Evolutionary conservation across 2,113 vertebrate genomes (phyloP).

Genomic region (Xerus inauris): DNA sequence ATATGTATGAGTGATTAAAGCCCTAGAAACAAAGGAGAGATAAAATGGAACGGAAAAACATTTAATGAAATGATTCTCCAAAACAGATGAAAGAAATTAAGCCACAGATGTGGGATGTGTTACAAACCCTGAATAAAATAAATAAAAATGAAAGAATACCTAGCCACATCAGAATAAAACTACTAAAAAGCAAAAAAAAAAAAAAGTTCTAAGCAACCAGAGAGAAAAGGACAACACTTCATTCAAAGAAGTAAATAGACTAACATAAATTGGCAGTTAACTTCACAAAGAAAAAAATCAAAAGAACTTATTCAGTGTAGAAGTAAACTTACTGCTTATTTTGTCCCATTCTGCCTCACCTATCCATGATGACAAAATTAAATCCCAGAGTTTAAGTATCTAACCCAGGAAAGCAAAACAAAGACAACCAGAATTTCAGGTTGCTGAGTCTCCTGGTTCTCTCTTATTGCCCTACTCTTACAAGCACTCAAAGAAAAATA

Average conservation of each 20-base stretch:
- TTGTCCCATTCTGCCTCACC: neutral
- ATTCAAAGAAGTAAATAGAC: neutral
- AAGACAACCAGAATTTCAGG: neutral
- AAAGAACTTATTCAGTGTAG: neutral
- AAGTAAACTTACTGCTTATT: neutral
- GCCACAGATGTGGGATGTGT: neutral
- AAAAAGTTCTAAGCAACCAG: neutral
- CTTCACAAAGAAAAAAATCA: neutral
- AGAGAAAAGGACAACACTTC: neutral
- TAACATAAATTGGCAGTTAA: neutral
- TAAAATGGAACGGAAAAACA: conserved; percentile 1
- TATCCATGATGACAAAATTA: neutral
- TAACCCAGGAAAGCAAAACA: neutral
- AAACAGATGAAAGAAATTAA: conserved; percentile 27
- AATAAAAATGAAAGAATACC: conserved; percentile 1
- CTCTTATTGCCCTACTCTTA: neutral
- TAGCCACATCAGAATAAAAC: neutral
- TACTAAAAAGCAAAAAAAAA: neutral
- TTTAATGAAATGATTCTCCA: conserved; percentile 29
- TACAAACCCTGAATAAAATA: neutral
- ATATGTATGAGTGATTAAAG: neutral
- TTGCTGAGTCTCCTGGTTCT: neutral
- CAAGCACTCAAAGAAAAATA: neutral
- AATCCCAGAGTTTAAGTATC: neutral
- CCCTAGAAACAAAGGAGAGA: neutral